Conservation (phyloP, 2,113 vertebrate genomes). For the Connochaetes taurinus region DNA sequence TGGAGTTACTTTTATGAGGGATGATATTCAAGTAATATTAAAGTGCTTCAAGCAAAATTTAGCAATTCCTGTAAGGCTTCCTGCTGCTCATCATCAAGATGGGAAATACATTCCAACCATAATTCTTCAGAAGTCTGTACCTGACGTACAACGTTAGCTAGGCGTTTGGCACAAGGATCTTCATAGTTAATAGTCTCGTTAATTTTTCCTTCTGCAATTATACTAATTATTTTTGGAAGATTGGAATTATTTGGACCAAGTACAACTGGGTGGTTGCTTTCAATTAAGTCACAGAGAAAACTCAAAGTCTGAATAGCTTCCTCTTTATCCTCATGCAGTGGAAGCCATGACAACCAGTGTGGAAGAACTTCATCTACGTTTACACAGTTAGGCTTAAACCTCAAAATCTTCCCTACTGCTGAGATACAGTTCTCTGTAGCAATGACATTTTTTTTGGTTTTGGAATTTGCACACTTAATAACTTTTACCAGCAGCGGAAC, state of each 20-base stretch:
- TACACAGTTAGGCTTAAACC: slow-evolving; percentile 93
- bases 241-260: slow-evolving; percentile 96
- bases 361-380: slow-evolving; percentile 94
- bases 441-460: slow-evolving; percentile 95
- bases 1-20: slow-evolving; percentile 81
- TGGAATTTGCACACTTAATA: slow-evolving; percentile 94
- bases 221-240: slow-evolving; percentile 94
- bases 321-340: slow-evolving; percentile 98
- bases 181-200: slow-evolving; percentile 93
- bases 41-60: slow-evolving; percentile 89
- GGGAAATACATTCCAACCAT: slow-evolving; percentile 95
- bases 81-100: slow-evolving; percentile 92
- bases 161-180: slow-evolving; percentile 92
- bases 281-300: slow-evolving; percentile 97
- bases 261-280: slow-evolving; percentile 97
- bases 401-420: slow-evolving; percentile 96
- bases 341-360: slow-evolving; percentile 98
- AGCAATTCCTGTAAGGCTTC: slow-evolving; percentile 96
- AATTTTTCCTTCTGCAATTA: slow-evolving; percentile 95
- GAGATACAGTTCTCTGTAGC: slow-evolving; percentile 99
- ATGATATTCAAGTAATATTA: slow-evolving; percentile 72
- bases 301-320: slow-evolving; percentile 97
- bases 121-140: slow-evolving; percentile 94
- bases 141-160: slow-evolving; percentile 96
- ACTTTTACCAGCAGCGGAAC: slow-evolving; percentile 93